These are phyloP conservation scores for Falco concolor DNA, from an alignment of 2,797 vertebrate species.

Conservation along the genomic window DNA sequence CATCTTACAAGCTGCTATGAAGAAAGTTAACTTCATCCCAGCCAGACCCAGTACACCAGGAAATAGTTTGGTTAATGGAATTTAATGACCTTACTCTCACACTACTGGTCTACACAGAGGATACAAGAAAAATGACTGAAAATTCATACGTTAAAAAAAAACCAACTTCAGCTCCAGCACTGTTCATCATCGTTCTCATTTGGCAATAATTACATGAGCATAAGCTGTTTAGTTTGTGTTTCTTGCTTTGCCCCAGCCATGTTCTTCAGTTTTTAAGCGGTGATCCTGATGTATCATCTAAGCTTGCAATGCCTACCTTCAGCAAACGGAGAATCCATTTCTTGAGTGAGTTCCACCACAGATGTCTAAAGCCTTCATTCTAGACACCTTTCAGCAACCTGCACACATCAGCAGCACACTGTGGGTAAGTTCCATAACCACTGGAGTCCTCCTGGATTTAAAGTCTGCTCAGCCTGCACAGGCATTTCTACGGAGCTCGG, in stretches of 20 bases:
- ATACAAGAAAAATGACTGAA: neutral
- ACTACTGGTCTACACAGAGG: neutral
- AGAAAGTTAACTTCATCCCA: neutral
- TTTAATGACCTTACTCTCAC: neutral
- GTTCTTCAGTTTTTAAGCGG: neutral
- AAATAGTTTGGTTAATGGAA: neutral
- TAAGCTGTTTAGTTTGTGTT: neutral
- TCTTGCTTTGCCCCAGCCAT: neutral
- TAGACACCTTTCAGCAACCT: neutral
- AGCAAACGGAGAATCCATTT: neutral
- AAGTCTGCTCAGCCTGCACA: neutral
- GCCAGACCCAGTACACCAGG: neutral
- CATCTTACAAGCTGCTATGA: neutral
- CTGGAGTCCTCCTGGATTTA: neutral
- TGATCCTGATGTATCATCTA: neutral
- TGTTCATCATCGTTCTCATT: neutral
- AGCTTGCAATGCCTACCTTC: too few relatives aligned
- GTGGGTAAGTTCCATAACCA: neutral
- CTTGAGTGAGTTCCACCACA: accelerated
- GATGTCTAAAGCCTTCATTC: neutral
- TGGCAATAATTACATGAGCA: neutral
- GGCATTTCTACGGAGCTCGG: neutral
- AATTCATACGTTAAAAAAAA: neutral
- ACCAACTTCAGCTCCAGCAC: neutral
- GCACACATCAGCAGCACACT: too few relatives aligned